Evolutionary conservation across 2,113 vertebrate species (phyloP), one percentile per base, ranked within the genome.

Genomic region (Tychaedon coryphoeus): DNA sequence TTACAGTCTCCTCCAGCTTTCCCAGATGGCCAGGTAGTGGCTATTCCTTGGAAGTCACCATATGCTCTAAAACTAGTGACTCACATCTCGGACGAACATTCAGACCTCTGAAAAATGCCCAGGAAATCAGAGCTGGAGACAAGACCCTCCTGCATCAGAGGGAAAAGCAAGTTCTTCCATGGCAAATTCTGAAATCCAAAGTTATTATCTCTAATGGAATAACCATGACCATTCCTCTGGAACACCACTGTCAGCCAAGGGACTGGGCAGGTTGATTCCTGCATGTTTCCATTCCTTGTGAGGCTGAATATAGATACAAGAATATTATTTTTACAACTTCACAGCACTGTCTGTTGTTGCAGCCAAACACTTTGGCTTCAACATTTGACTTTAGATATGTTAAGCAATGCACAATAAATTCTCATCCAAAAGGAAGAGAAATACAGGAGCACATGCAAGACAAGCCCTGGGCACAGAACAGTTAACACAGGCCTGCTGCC

Each of bases 281-380:
- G 45, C 83, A 73, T 12, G 3, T 66, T 86, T 73, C 88, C 71
- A 15, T 36, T 48, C 85, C 50, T 51, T 80, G 50, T 28, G 70
- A 54, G 40, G 72, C 60, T 88, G 75, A 64, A 90, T 60, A 80
- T 9, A 91, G 82, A 73, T 12, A 34, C 4, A 47, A 54, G 29
- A 80, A 79, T 23, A 38, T 58, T 94, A 86, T 80, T 96, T 95
- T 93, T 94, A 94, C 58, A 81, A n/a, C 43, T 53, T 73, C 75
- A 72, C 64, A 88, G 57, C 60, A 23, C 20, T 42, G 57, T 54
- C 75, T 88, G 38, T 19, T 64, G 60, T 9, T 88, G 78, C 79
- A 90, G 93, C 72, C 86, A 96, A 92, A 86, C 54, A 23, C 66
- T 90, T 80, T 77, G 86, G 92, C 86, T 92, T 64, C 64, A 86